Evolutionary conservation across 37 sponge, comb jelly and placozoan species (phyloP), one percentile per base, ranked within the genome.

Genomic region (Diacarnus erythraeanus): DNA sequence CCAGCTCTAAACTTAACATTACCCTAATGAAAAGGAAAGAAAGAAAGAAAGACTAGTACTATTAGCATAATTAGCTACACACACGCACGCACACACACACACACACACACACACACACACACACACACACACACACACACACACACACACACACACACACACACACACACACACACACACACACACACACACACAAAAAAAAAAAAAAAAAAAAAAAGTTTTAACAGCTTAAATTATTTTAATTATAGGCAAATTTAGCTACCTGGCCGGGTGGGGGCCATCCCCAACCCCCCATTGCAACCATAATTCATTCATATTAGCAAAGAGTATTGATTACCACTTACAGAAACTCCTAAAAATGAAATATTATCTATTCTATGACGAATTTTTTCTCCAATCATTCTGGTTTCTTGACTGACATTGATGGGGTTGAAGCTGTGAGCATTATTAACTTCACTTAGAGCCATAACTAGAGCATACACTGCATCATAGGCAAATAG

Each of bases 1-100:
- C 80, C 75, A 54, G 43, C 38, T 10, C 58, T 47, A 86, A 86
- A 79, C 29, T 60, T 40, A 60, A 86, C 80, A 31, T n/a, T 4
- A 5, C 80, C 86, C 86, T 86, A 34, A 27, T 40, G 31, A 18
- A 60, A 18, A 37, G 36, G 35, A 77, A 18, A 9, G 2, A n/a
- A n/a, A n/a, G n/a, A n/a, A n/a, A n/a, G n/a, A n/a, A n/a, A n/a
- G n/a, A n/a, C n/a, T n/a, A 38, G 17, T 40, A 40, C 22, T 60
- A 3, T n/a, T 61, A 22, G 10, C 3, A 10, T 77, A 15, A 25
- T n/a, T n/a, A n/a, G n/a, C n/a, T n/a, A n/a, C n/a, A 20, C 29
- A 10, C n/a, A 25, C 30, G n/a, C n/a, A 20, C 30, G 15, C 10
- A 10, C 65, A 10, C n/a, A 64, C 65, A 10, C 65, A 54, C 56